Base-by-base conservation (phyloP, 2,888 invertebrate species). In the Sympetrum striolatum region DNA sequence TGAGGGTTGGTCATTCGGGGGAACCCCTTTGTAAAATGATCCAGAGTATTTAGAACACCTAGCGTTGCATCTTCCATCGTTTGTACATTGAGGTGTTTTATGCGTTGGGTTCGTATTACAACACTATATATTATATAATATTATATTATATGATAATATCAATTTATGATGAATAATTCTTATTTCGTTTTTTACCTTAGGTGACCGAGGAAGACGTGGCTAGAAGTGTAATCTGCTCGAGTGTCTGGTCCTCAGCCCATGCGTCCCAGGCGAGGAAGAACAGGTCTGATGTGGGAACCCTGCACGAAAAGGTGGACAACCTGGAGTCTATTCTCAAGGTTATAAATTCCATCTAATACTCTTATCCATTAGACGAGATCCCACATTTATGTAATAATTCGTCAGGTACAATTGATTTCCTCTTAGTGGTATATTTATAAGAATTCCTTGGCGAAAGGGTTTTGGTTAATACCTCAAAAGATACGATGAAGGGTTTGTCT, bases 271-370 rank as follows among this genome's bases (percentile, higher is more conserved):
- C 37, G 31, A 58, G 86, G 60, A 86, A 86, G 86, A 86, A 86
- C 58, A 86, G 60, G 60, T 86, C 86, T 86, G 86, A 86, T 86
- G 86, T 86, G 86, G 86, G 86, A 86, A 86, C 86, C 22, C n/a
- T 86, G 86, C 86, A 86, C 86, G 86, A 86, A 86, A 86, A 86
- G 92, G 93, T 94, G 91, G 93, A 93, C 93, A 93, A 93, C 92
- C 93, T 94, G 92, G 94, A 94, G 93, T 93, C 93, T 91, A 93
- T 94, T 92, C 93, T 94, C 91, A 93, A 93, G 93, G 94, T 94
- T 92, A 91, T 10, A n/a, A 53, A 15, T 31, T 53, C 39, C 37
- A 2, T 12, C 22, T n/a, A 4, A 39, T 80, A 31, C 31, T 73
- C 10, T 73, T 22, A 0, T 64, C 64, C 3, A 8, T 0, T n/a